These are phyloP conservation scores for Discoglossus pictus DNA, from an alignment of 2,797 vertebrate species.

Conservation along the genomic window DNA sequence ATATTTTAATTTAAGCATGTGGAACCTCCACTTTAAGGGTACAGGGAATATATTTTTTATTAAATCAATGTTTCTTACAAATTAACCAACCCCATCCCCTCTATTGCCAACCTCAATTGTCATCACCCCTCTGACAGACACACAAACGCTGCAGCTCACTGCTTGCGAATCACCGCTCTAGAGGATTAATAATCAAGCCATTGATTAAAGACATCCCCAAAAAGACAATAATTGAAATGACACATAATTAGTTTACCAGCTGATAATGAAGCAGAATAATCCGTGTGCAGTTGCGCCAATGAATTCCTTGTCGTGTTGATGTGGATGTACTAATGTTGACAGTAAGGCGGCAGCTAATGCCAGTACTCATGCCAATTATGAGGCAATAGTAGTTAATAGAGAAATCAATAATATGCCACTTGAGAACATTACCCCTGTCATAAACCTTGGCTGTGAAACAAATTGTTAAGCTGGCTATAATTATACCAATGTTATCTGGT, in stretches of 20 bases:
- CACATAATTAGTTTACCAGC: not conserved
- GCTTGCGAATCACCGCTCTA: too few species aligned
- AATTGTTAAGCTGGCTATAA: constrained; percentile 35
- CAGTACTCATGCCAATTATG: constrained; percentile 40
- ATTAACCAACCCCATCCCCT: too few species aligned
- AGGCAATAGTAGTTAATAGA: constrained; percentile 42
- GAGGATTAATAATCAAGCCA: not conserved
- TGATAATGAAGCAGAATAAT: not conserved
- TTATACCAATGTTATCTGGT: constrained; percentile 15
- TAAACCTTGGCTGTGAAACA: constrained; percentile 41
- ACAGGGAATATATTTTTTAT: too few species aligned
- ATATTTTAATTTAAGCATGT: too few species aligned
- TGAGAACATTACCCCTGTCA: constrained; percentile 38
- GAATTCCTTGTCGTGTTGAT: constrained; percentile 15
- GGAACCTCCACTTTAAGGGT: too few species aligned
- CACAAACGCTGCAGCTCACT: too few species aligned
- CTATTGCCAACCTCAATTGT: too few species aligned
- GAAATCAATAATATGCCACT: constrained; percentile 45
- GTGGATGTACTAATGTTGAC: constrained; percentile 30
- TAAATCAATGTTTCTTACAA: too few species aligned
- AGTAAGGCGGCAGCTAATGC: constrained; percentile 28
- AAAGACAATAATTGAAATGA: not conserved
- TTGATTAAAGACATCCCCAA: constrained; percentile 11
- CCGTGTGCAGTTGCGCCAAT: constrained; percentile 14
- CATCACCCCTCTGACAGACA: too few species aligned